phyloP scores from a whole-genome alignment of 1,140 invertebrate genomes.

The Lepidostoma basale region DNA sequence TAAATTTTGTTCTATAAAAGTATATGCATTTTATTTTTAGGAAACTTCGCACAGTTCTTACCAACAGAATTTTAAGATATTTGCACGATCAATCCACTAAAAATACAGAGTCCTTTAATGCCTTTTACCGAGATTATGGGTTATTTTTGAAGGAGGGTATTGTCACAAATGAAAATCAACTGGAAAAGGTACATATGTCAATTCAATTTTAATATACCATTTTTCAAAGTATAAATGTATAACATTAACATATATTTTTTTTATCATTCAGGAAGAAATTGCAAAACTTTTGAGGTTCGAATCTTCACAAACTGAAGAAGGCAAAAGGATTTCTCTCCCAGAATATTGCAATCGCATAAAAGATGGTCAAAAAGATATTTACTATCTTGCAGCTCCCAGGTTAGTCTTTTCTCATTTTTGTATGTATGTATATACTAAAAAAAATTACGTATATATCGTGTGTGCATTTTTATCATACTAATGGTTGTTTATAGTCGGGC shows the following conservation, averaged over 20 bases:
- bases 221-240: no score
- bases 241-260: not conserved
- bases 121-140: constrained; percentile 92
- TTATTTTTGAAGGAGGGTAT: constrained; percentile 96
- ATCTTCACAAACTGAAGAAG: constrained; percentile 78
- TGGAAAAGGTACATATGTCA: constrained; percentile 84
- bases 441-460: no score
- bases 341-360: constrained; percentile 85
- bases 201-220: no score
- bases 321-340: constrained; percentile 78
- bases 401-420: constrained; percentile 55
- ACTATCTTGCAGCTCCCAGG: constrained; percentile 93
- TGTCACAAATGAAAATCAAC: constrained; percentile 77
- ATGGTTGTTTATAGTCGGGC: constrained; percentile 71
- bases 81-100: constrained; percentile 86
- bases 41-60: constrained; percentile 84
- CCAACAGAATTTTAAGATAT: constrained; percentile 84
- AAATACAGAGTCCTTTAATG: constrained; percentile 78
- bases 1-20: not conserved
- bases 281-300: constrained; percentile 91
- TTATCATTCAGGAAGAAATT: constrained; percentile 78
- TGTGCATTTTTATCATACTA: not conserved
- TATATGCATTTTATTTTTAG: constrained; percentile 59
- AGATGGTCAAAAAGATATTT: constrained; percentile 84
- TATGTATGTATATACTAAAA: no score